These are phyloP conservation scores for Drosophila hydei DNA, from an alignment of 1,140 invertebrate genomes.

Conservation along the genomic window DNA sequence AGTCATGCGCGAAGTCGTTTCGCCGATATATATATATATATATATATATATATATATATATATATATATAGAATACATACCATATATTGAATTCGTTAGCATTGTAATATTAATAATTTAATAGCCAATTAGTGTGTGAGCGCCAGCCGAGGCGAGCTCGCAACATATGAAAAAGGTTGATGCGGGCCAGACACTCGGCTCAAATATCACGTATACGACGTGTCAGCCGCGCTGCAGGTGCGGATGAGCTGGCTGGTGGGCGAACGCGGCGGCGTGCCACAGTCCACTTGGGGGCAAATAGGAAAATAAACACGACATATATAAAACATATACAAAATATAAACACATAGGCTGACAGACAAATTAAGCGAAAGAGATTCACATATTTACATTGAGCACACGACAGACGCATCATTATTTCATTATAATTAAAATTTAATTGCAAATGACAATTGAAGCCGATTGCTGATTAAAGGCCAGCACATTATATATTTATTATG, in stretches of 20 bases:
- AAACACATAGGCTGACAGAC: not conserved
- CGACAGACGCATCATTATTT: slow-evolving; percentile 53
- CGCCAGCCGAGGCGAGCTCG: not conserved
- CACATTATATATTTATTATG: slow-evolving; percentile 5
- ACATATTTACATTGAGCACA: slow-evolving; percentile 22
- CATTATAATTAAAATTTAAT: slow-evolving; percentile 59
- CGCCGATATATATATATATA: too few relatives aligned
- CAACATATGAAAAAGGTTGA: not conserved
- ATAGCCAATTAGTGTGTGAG: slow-evolving; percentile 59
- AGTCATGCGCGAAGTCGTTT: too few relatives aligned
- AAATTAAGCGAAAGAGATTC: not conserved
- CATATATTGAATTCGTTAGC: slow-evolving; percentile 29
- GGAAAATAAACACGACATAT: slow-evolving; percentile 21
- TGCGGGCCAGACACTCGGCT: not conserved
- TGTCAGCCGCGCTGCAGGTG: not conserved
- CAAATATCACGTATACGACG: slow-evolving; percentile 39
- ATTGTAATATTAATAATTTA: slow-evolving; percentile 62
- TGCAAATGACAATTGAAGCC: slow-evolving; percentile 35
- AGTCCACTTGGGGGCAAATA: not conserved
- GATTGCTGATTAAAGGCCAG: slow-evolving; percentile 42
- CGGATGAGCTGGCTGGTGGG: too few relatives aligned
- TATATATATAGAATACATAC: too few relatives aligned
- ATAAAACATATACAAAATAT: slow-evolving; percentile 2
- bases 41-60: too few relatives aligned
- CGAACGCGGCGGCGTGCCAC: not conserved